Percentiles rank a stretch among this genome's conserved stretches.
Evolutionary conservation across 2,113 vertebrate genomes (phyloP).

Genomic region (Sceloporus tristichus): DNA sequence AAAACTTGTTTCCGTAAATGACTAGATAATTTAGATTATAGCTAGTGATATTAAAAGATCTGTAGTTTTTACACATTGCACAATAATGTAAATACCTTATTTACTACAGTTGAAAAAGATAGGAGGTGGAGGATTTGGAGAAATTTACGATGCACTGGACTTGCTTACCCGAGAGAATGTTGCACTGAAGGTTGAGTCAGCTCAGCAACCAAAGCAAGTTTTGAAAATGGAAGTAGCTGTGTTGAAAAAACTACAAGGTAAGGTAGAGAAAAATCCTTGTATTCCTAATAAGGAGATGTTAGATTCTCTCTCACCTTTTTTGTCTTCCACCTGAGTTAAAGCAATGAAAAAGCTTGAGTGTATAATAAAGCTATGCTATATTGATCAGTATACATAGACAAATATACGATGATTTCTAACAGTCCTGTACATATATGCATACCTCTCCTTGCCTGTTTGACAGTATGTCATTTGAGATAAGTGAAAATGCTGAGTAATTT

Average conservation of each 20-base stretch:
- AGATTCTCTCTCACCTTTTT: not conserved
- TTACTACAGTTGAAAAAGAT: slow-evolving; percentile 92
- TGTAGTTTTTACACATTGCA: not conserved
- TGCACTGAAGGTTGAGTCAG: slow-evolving; percentile 97
- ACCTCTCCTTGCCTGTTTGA: no score
- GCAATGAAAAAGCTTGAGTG: not conserved
- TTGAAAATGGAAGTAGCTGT: slow-evolving; percentile 99
- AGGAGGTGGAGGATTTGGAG: slow-evolving; percentile 97
- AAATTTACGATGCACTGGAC: slow-evolving; percentile 98
- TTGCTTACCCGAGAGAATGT: slow-evolving; percentile 92
- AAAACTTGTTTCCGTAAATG: not conserved
- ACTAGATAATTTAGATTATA: not conserved
- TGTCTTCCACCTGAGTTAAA: not conserved
- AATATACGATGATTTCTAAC: not conserved
- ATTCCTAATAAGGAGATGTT: not conserved
- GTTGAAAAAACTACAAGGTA: slow-evolving; percentile 98
- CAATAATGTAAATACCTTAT: slow-evolving; percentile 16
- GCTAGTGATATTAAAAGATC: not conserved
- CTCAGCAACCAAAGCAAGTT: slow-evolving; percentile 98
- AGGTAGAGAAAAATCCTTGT: slow-evolving; percentile 58
- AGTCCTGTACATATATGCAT: not conserved
- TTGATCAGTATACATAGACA: not conserved
- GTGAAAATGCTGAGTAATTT: not conserved
- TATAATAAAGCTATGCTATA: not conserved
- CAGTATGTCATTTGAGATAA: not conserved